Evolutionary conservation across 2,888 invertebrate species (phyloP), one percentile per base, ranked within the genome.

Genomic region (Stenoptilia bipunctidactyla): DNA sequence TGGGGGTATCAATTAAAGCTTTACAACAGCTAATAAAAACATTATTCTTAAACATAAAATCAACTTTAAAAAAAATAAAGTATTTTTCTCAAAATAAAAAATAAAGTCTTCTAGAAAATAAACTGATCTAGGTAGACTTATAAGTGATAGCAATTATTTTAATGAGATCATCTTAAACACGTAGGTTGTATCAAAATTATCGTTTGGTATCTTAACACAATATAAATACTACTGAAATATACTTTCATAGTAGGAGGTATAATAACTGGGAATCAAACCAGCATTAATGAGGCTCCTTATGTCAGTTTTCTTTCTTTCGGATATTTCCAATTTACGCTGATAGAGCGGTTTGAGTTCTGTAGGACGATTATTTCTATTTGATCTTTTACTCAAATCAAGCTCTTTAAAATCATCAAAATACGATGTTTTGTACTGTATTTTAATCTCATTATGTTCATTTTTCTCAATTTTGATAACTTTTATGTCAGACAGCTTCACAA

Each of bases 341-440:
- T 20, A 20, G 8, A 20, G 20, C 20, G 20, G 20, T 20, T 20
- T 20, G 13, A 9, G 10, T 13, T 35, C 15, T 10, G 35, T 14
- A 13, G 12, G n/a, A 13, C 33, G 33, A 13, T n/a, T 33, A 3
- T 13, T 3, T 13, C 12, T 33, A 13, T 33, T 3, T 10, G 33
- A 6, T 33, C n/a, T 20, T 20, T 20, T 20, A 20, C 20, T 20
- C 20, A 20, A 20, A 35, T 42, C 37, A 40, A 40, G 37, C 20
- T 42, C 37, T 36, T 42, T 37, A 30, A 42, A 42, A 34, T 37
- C 39, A 37, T 42, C 37, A 40, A 42, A 42, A 30, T 39, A 42
- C 2, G 40, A 39, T 25, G n/a, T 34, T 42, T 42, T 42, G 27
- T 37, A 42, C 1, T 37, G n/a, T 27, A 42, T 42, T 40, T 40